These are phyloP conservation scores for Chrysomela aeneicollis DNA, from an alignment of 2,888 invertebrate species.

Conservation along the genomic window DNA sequence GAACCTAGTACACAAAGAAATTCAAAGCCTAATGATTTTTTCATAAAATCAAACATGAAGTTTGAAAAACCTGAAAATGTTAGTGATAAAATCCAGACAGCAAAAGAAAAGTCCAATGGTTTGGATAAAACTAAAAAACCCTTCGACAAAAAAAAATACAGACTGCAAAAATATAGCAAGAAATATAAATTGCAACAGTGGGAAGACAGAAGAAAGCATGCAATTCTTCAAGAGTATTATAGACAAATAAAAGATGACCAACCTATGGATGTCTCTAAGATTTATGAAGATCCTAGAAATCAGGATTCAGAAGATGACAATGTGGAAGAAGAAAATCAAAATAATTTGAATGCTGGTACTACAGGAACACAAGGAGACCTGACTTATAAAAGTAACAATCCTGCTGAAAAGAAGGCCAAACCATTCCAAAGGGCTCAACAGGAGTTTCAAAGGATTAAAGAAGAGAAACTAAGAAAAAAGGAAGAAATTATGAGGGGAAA, in stretches of 20 bases:
- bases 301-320: conserved; percentile 35
- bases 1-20: not conserved
- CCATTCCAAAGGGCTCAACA: conserved; percentile 65
- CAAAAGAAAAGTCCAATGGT: conserved; percentile 16
- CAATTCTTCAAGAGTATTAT: conserved; percentile 66
- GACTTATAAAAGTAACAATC: not conserved
- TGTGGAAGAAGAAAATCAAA: conserved; percentile 40
- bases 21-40: conserved; percentile 13
- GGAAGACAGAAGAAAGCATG: conserved; percentile 71
- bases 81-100: conserved; percentile 7
- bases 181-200: conserved; percentile 75
- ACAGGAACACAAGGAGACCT: conserved; percentile 15
- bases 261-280: conserved; percentile 63
- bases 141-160: conserved; percentile 74
- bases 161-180: conserved; percentile 74
- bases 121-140: conserved; percentile 61
- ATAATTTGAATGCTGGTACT: conserved; percentile 38
- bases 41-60: conserved; percentile 17
- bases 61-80: not conserved
- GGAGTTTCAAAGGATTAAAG: conserved; percentile 65
- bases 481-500: conserved; percentile 64
- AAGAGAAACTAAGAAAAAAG: conserved; percentile 65
- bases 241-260: conserved; percentile 63
- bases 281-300: conserved; percentile 58
- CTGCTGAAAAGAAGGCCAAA: conserved; percentile 36